phyloP scores from a whole-genome alignment of 2,888 invertebrate genomes.

The Exocentrus adspersus region DNA sequence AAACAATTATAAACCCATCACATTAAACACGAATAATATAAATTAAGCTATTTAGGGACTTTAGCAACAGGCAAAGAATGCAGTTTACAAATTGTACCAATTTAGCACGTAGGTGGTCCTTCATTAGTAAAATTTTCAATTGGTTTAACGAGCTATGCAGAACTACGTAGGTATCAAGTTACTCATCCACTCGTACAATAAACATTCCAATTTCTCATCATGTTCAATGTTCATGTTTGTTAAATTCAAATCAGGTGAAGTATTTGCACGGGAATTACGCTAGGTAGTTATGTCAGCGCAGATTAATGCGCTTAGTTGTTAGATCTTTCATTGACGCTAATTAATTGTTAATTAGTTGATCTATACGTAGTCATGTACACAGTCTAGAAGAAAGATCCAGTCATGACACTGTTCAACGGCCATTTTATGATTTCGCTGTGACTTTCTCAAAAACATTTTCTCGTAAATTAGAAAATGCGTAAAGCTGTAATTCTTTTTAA shows the following conservation, averaged over 20 bases:
- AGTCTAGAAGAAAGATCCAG: too few species aligned
- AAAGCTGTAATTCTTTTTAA: too few species aligned
- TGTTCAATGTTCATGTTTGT: conserved; percentile 5
- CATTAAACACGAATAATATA: background rate
- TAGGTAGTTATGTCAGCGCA: conserved; percentile 24
- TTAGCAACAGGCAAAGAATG: background rate
- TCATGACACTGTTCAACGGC: too few species aligned
- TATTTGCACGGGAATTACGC: conserved; percentile 13
- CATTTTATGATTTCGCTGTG: too few species aligned
- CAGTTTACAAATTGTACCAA: background rate
- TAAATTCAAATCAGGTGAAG: conserved; percentile 21
- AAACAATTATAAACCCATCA: background rate
- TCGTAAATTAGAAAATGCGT: too few species aligned
- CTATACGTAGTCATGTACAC: background rate
- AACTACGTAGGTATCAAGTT: conserved; percentile 1
- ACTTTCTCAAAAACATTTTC: too few species aligned
- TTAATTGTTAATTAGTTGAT: conserved; percentile 26
- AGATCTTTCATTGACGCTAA: conserved; percentile 18
- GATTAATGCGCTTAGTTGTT: conserved; percentile 17
- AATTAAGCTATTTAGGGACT: background rate
- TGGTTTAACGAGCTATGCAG: background rate
- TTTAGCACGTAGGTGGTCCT: background rate
- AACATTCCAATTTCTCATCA: conserved; percentile 14
- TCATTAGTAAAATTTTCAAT: background rate
- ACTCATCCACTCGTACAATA: conserved; percentile 8